Base-by-base conservation (phyloP, 23 tunicate genomes). In the Oikopleura vanhoeffeni region DNA sequence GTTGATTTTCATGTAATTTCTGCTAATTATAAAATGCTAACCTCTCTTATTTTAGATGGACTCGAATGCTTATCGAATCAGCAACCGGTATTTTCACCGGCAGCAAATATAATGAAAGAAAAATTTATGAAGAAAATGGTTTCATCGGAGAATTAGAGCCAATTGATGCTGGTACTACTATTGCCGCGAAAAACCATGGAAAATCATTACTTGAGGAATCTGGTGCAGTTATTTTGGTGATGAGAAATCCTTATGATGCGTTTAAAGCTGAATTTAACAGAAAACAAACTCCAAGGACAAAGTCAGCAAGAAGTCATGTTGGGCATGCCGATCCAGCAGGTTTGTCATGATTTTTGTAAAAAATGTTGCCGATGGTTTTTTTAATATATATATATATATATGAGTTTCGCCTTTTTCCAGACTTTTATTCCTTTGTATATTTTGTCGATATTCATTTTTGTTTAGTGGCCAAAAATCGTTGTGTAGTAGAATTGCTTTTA, bases 171-270 rank as follows among this genome's bases (percentile, higher is more conserved):
- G 79, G 79, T 18, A 71, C 4, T 2, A 71, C 79, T 33, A 71
- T 71, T 71, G 79, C 34, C 2, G 2, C 3, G 36, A 71, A 71
- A 30, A 71, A 71, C 32, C 79, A 71, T 71, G 79, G 79, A 3
- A 18, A 18, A 30, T 4, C 4, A 71, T 30, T 18, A 2, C 32
- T 71, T 2, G 79, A 18, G 2, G 34, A 71, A 2, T 18, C 79
- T 3, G 79, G 38, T 30, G 79, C 38, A 2, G 35, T 13, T 28
- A 71, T 71, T 71, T 30, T 71, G 79, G 79, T 71, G 27, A 28
- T 71, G 34, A 1, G 87, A 76, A 85, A 85, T 40, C 87, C 87
- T 39, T 85, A 85, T 35, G 85, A 85, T 41, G 85, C 87, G n/a
- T 85, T 85, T 1, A 39, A 39, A 38, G 87, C 87, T 13, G 87